These are phyloP conservation scores for Holothuria leucospilota DNA, from an alignment of 53 echinoderm and acorn worm genomes.

Conservation along the genomic window DNA sequence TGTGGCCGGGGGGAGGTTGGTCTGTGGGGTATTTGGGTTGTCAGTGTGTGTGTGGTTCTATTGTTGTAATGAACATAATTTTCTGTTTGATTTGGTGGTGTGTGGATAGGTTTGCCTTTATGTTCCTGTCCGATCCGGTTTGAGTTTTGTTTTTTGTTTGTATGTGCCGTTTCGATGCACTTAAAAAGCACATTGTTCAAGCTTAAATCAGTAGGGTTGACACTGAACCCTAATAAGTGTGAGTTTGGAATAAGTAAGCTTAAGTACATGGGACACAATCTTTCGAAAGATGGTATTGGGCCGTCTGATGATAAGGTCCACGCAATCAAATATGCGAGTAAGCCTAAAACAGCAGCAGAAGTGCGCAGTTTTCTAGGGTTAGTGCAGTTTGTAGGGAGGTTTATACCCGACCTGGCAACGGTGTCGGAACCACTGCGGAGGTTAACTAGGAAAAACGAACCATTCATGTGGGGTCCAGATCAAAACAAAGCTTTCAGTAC, in stretches of 20 bases:
- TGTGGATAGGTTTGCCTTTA: no score
- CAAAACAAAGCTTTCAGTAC: constrained; percentile 55
- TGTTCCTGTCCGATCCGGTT: no score
- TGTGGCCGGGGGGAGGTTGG: no score
- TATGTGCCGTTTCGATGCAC: no score
- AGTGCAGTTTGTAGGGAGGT: constrained; percentile 44
- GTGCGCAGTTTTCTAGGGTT: constrained; percentile 70
- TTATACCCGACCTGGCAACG: constrained; percentile 54
- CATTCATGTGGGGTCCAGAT: constrained; percentile 58
- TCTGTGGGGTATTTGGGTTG: no score
- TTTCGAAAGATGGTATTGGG: constrained; percentile 60
- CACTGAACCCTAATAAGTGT: constrained; percentile 64
- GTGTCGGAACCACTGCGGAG: constrained; percentile 61
- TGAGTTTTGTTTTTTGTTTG: no score
- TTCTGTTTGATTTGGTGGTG: no score
- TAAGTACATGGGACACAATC: constrained; percentile 71
- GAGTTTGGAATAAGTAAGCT: constrained; percentile 61
- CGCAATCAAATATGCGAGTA: constrained; percentile 56
- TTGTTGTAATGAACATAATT: no score
- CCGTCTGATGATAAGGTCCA: constrained; percentile 46
- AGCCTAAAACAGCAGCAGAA: constrained; percentile 62
- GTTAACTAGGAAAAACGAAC: constrained; percentile 37
- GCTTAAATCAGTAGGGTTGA: constrained; percentile 51
- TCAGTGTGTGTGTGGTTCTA: no score
- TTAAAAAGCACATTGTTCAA: no score